A percentile compares a stretch with the other conserved stretches of the same genome.
Conservation (phyloP, 2,797 vertebrate species). For the Alca torda region DNA sequence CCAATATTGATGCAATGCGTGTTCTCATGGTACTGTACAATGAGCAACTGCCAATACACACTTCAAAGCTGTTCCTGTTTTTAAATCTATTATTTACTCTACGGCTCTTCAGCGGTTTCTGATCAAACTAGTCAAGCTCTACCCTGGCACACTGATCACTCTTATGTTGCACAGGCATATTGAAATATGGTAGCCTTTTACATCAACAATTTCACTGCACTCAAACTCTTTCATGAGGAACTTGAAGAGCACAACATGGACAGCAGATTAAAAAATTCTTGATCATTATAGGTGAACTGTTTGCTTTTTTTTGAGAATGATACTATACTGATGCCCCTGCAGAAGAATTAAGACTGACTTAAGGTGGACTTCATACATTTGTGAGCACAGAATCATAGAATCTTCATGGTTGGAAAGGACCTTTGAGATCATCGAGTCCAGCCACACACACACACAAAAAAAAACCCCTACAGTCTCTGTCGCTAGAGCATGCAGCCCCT, state of each 20-base stretch:
- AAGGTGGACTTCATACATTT: neutral
- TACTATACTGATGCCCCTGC: neutral
- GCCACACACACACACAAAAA: no score
- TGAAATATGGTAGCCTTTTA: neutral
- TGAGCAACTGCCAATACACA: neutral
- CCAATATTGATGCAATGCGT: neutral
- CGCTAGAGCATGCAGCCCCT: no score
- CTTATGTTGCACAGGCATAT: neutral
- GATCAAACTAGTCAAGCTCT: neutral
- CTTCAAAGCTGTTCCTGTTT: conserved; percentile 23
- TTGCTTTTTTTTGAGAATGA: neutral
- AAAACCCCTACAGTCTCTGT: no score
- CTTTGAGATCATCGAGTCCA: no score
- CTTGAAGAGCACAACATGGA: neutral
- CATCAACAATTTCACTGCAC: neutral
- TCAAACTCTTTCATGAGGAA: neutral
- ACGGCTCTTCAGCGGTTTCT: neutral
- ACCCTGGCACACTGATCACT: neutral
- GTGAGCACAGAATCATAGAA: neutral
- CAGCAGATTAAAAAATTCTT: neutral
- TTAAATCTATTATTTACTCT: conserved; percentile 31
- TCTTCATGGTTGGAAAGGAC: no score
- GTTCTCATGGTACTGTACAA: neutral
- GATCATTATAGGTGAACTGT: neutral
- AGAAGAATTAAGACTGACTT: neutral